Base-by-base conservation (phyloP, 2,797 vertebrate genomes). In the Lophura swinhoii region DNA sequence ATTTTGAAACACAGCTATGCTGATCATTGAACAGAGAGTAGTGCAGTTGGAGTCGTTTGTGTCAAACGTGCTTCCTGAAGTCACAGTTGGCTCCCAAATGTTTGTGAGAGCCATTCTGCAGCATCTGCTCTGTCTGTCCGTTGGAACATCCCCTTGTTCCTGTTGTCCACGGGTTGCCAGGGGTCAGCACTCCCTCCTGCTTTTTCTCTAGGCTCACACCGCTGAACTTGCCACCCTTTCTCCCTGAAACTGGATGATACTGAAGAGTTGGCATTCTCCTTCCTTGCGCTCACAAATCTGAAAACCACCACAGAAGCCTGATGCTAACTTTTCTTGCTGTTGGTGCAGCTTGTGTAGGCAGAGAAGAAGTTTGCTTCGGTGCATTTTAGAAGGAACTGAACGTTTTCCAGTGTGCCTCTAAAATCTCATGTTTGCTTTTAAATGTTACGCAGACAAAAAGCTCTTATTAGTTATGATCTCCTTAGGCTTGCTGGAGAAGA, bases 381-480 rank as follows among this genome's bases (percentile, higher is more conserved):
- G 23, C 11, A 2, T 31, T 7, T 59, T 90, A 70, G 59, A 79
- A 89, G 41, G 44, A 94, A 24, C 23, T 1, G 1, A 73, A 70
- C 63, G 26, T 82, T 92, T 88, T 68, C 53, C 73, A 75, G 44
- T 15, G 43, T 11, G 7, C 51, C 18, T 86, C n/a, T 23, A 35
- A 59, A 43, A 9, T 68, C n/a, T 56, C 28, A 3, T 39, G 33
- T 62, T 87, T 69, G 5, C 24, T 68, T 89, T 46, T 80, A 72
- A 67, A 78, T 66, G 29, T 69, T 43, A 46, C 35, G 14, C 16
- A 51, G 41, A 75, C 55, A 78, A 81, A 87, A 86, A 72, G 41
- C 35, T 76, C 60, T 8, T 91, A 84, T 76, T 88, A 87, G 35
- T 46, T 62, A 84, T 83, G 84, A 87, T 64, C 49, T 87, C 56